phyloP scores from a whole-genome alignment of 2,113 vertebrate genomes.

The Bos javanicus region DNA sequence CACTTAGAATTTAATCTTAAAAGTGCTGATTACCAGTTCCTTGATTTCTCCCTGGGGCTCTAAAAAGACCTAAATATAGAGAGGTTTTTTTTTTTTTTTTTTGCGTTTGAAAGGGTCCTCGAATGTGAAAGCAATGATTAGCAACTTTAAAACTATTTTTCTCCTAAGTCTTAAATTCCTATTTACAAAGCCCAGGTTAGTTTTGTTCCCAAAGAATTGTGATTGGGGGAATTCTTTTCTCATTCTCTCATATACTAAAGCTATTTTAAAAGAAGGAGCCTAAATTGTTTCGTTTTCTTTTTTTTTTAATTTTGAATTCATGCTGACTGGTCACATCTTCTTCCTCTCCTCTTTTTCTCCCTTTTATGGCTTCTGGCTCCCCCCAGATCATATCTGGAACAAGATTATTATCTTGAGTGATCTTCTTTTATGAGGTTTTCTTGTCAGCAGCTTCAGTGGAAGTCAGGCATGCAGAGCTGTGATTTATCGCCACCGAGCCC shows the following conservation, averaged over 20 bases:
- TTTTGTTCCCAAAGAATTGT: background rate
- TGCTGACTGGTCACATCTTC: background rate
- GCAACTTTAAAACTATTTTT: conserved; percentile 24
- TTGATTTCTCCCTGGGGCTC: conserved; percentile 49
- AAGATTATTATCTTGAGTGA: background rate
- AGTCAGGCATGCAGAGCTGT: background rate
- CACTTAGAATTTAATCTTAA: conserved; percentile 69
- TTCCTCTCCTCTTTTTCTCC: background rate
- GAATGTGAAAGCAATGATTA: conserved; percentile 55
- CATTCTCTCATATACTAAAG: background rate
- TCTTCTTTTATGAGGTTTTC: conserved; percentile 50
- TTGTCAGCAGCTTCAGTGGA: conserved; percentile 26
- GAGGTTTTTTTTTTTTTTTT: conserved; percentile 23
- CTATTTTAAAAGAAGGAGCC: background rate
- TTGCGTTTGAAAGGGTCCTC: conserved; percentile 49
- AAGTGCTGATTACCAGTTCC: conserved; percentile 73
- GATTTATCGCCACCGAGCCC: conserved; percentile 26
- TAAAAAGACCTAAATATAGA: conserved; percentile 61
- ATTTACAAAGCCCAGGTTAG: conserved; percentile 29
- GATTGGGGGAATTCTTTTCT: background rate
- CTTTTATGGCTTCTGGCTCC: background rate
- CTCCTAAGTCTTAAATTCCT: background rate
- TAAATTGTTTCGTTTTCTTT: background rate
- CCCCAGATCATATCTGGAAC: background rate
- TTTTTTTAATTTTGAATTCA: background rate